Base-by-base conservation (phyloP, 1,140 invertebrate genomes). In the Drosophila simulans region DNA sequence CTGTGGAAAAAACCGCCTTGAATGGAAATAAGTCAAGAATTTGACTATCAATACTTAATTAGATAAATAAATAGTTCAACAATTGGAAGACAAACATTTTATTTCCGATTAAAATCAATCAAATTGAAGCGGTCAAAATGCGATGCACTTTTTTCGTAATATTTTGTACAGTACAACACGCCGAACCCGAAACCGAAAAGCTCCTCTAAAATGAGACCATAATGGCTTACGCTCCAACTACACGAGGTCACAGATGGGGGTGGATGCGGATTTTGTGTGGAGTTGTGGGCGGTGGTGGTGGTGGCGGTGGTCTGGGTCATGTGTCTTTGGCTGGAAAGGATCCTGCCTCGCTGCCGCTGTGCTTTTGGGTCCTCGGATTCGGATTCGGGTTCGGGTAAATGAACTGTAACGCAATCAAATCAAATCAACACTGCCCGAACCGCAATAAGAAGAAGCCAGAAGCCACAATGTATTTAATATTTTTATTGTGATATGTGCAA, bases 391-490 rank as follows among this genome's bases (percentile, higher is more conserved):
- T 40, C 69, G 84, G 80, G 85, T 90, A 91, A 91, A 91, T 91
- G 88, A 91, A 91, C 88, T 91, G 88, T 91, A 84, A 81, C 73
- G 88, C 88, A 91, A 91, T 91, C 88, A 91, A 91, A 91, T 91
- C 88, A 91, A 91, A 91, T 85, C 79, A 89, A 84, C 65, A 70
- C 68, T 70, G 64, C 51, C 64, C 65, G 43, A 80, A 72, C 71
- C 52, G 58, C 69, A 75, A 80, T 17, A 71, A 76, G 42, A 68
- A 48, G 46, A 55, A 59, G 56, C 20, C 20, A 22, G 17, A 17
- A 17, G 20, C 56, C 53, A 73, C 68, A 78, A 78, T 81, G 55
- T 84, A 86, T 82, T 86, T 78, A 89, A 86, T 83, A 89, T 73
- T 82, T 77, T 72, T 62, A 77, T 89, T 89, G 55, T 70, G 66